Evolutionary conservation across 2,113 vertebrate species (phyloP), one percentile per base, ranked within the genome.

Genomic region (Melanerpes formicivorus): DNA sequence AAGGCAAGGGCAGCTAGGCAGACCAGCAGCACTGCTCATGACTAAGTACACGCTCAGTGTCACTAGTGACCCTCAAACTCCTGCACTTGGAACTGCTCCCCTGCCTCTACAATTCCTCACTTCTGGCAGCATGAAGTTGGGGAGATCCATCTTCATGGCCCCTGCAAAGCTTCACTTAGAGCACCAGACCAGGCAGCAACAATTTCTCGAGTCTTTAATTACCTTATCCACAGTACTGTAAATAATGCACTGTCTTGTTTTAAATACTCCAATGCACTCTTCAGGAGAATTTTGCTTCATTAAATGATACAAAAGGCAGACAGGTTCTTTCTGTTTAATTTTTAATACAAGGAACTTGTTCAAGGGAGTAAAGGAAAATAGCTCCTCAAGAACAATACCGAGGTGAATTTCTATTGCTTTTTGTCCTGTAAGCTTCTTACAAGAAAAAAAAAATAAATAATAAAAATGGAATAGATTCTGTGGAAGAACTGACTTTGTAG

Each of bases 371-470:
- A 55, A 21, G 74, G 71, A 86, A 90, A 93, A 95, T 56, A 95
- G 77, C 88, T 97, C 93, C 90, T 92, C 77, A 65, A 75, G 55
- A 80, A 70, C 94, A 94, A 95, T 90, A 89, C 1, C 58, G 91
- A 91, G 84, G 93, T 93, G 94, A 96, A 90, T 29, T 64, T 93
- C 87, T 91, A 97, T 96, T 96, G 93, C 85, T 96, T 95, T 95
- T 87, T 97, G 93, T 96, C 90, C 91, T 85, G 69, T 95, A 96
- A 96, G 86, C 92, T 87, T 93, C 92, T 96, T 88, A 92, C 22
- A 80, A n/a, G 5, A 0, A 59, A 80, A 93, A 80, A 91, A 93
- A 87, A 91, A 25, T 92, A 0, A 59, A 80, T 92, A 80, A 91
- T 93, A 87, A 91, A 22, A 94, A 96, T 90, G 72, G 90, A 92